Conservation (phyloP, 2,797 vertebrate genomes). For the Urocyon cinereoargenteus region DNA sequence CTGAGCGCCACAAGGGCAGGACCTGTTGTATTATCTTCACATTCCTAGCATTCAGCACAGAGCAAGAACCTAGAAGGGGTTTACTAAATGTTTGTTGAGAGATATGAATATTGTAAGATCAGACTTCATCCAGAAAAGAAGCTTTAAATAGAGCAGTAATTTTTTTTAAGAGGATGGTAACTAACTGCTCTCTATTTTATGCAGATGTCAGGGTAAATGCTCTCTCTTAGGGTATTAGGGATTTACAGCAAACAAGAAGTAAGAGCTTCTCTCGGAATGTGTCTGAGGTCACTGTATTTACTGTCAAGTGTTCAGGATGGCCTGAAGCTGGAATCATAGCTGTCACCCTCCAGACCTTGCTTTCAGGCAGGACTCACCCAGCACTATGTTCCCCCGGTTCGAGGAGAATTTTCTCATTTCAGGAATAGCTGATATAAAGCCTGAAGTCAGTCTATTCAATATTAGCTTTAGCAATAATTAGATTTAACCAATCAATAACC, state of each 20-base stretch:
- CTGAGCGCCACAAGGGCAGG: not conserved
- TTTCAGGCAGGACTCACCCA: not conserved
- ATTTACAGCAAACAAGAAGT: not conserved
- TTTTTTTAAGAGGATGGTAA: not conserved
- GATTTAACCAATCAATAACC: constrained; percentile 36
- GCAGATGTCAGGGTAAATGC: not conserved
- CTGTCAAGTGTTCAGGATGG: not conserved
- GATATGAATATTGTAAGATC: not conserved
- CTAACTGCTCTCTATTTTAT: not conserved
- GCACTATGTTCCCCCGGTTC: not conserved
- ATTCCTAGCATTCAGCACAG: too few relatives aligned
- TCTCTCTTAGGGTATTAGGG: not conserved
- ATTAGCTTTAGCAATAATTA: constrained; percentile 46
- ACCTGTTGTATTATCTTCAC: not conserved
- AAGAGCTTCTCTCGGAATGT: not conserved
- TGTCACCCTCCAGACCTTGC: not conserved
- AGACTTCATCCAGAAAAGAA: not conserved
- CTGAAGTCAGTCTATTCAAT: not conserved
- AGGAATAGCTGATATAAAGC: not conserved
- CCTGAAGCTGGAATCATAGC: not conserved
- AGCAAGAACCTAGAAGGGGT: not conserved
- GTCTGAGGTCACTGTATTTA: not conserved
- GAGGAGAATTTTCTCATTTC: not conserved
- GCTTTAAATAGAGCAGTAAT: not conserved
- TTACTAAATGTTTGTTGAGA: not conserved